Evolutionary conservation across 2,113 vertebrate species (phyloP).

Genomic region (Colistium nudipinnis): DNA sequence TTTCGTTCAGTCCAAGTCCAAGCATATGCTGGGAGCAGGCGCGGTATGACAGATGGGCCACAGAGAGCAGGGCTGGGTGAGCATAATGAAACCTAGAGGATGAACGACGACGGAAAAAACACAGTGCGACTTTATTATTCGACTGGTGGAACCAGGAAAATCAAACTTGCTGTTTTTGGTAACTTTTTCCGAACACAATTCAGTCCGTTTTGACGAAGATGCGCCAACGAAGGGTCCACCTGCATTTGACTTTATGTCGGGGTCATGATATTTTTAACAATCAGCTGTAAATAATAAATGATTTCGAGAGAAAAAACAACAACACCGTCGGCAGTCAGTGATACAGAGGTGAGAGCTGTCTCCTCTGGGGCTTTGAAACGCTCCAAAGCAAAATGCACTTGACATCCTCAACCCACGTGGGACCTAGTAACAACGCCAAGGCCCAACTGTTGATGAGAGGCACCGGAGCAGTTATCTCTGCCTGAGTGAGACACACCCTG

Average conservation of each 20-base stretch:
- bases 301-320: not conserved
- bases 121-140: not conserved
- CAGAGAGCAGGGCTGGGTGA: conserved; percentile 82
- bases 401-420: conserved; percentile 73
- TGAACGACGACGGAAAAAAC: conserved; percentile 39
- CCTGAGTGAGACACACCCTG: conserved; percentile 39
- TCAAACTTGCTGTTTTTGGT: conserved; percentile 3
- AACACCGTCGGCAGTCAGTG: conserved; percentile 1
- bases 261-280: not conserved
- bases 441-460: conserved; percentile 63
- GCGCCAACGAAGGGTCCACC: conserved; percentile 8
- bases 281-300: not conserved
- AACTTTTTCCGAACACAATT: conserved; percentile 13
- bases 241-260: not conserved
- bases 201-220: conserved; percentile 1
- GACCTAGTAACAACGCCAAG: conserved; percentile 69
- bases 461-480: conserved; percentile 25
- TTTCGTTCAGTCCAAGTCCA: conserved; percentile 81
- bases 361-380: conserved; percentile 54
- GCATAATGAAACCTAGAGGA: conserved; percentile 84
- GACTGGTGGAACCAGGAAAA: conserved; percentile 2
- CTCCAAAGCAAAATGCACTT: conserved; percentile 49
- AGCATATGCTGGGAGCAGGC: conserved; percentile 72
- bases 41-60: conserved; percentile 82
- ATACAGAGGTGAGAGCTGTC: not conserved